A percentile compares a stretch with the other conserved stretches of the same genome.
Conservation (phyloP, 2,113 vertebrate genomes). For the Cricetomys ansorgei region DNA sequence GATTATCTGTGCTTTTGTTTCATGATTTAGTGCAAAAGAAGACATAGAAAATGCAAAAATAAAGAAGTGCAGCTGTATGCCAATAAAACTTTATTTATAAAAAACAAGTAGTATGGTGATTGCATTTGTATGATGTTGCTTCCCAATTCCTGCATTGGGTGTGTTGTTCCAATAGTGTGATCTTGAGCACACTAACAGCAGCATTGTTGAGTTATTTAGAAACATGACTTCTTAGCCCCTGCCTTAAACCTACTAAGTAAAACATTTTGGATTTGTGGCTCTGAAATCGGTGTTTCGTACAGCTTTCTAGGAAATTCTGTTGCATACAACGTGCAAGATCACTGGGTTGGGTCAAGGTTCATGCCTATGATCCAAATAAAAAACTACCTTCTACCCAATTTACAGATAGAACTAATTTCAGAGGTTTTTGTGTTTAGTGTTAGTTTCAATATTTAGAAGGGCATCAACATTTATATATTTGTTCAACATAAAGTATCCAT, state of each 20-base stretch:
- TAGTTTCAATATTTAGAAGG: not conserved
- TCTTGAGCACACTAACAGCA: not conserved
- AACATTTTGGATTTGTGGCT: not conserved
- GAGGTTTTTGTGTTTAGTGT: not conserved
- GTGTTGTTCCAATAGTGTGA: not conserved
- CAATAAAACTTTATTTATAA: slow-evolving; percentile 40
- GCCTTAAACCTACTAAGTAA: not conserved
- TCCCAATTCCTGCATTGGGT: not conserved
- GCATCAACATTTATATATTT: slow-evolving; percentile 39
- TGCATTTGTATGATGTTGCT: not conserved
- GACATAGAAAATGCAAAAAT: not conserved
- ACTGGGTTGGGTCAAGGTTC: not conserved
- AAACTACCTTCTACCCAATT: not conserved
- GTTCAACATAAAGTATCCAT: slow-evolving; percentile 54
- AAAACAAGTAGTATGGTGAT: not conserved
- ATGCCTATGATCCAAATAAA: not conserved
- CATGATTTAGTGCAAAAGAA: not conserved
- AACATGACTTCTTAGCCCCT: not conserved
- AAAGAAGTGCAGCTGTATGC: not conserved
- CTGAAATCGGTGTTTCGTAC: not conserved
- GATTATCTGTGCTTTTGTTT: not conserved
- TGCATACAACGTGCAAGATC: not conserved
- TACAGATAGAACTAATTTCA: slow-evolving; percentile 21
- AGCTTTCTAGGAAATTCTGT: not conserved
- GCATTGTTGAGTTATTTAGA: not conserved